phyloP scores from a whole-genome alignment of 2,113 vertebrate species.

The Talpa occidentalis region DNA sequence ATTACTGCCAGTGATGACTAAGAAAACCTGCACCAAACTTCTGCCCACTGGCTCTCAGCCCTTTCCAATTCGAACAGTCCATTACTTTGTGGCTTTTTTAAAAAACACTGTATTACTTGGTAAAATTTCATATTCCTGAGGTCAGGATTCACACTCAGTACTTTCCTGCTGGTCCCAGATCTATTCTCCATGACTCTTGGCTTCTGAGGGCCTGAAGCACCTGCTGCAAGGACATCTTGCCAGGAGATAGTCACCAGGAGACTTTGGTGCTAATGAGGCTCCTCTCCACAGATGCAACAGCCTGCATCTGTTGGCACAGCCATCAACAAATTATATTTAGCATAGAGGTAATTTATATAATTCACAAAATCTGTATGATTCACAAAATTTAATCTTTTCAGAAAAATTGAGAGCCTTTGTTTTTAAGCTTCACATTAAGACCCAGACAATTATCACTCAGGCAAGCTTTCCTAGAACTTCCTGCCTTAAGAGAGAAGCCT shows the following conservation, averaged over 20 bases:
- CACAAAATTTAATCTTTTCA: not conserved
- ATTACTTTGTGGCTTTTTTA: not conserved
- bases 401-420: not conserved
- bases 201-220: not conserved
- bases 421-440: constrained; percentile 41
- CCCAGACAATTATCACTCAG: not conserved
- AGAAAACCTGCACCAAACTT: not conserved
- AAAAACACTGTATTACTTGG: not conserved
- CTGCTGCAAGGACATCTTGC: not conserved
- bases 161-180: not conserved
- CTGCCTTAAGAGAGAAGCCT: not conserved
- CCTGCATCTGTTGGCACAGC: not conserved
- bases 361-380: not conserved
- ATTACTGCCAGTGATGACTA: not conserved
- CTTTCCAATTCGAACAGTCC: not conserved
- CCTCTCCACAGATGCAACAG: too few relatives aligned
- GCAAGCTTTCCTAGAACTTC: constrained; percentile 17
- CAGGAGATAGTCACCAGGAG: not conserved
- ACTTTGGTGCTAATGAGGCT: not conserved
- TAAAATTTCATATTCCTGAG: not conserved
- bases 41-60: not conserved
- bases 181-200: not conserved
- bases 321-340: not conserved
- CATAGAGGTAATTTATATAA: not conserved
- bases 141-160: not conserved